These are phyloP conservation scores for Brachionus angularis DNA, from an alignment of 1,140 invertebrate genomes.

Conservation along the genomic window DNA sequence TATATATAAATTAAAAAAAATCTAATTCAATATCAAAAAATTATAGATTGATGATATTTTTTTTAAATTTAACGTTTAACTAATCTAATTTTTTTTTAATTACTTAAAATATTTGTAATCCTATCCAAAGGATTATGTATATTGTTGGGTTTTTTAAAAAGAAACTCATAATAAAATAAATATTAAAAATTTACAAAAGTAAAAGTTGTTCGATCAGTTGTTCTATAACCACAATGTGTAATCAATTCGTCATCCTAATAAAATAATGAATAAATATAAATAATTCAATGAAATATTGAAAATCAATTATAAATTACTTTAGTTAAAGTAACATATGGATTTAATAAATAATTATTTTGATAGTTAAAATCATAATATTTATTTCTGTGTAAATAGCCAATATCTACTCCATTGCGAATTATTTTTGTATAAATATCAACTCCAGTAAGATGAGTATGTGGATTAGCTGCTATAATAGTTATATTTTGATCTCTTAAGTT, in stretches of 20 bases:
- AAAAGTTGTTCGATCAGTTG: no score
- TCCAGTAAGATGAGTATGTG: neutral
- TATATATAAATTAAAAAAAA: no score
- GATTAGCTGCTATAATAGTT: neutral
- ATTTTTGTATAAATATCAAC: neutral
- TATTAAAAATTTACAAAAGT: no score
- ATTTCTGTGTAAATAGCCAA: conserved; percentile 13
- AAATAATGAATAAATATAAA: neutral
- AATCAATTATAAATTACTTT: neutral
- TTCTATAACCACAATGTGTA: neutral
- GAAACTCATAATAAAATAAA: no score
- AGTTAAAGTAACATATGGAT: conserved; percentile 1
- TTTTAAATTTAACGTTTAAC: no score
- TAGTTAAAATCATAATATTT: conserved; percentile 39
- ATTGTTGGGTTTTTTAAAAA: no score
- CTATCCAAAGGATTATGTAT: no score
- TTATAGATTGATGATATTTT: no score
- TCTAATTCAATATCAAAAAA: no score
- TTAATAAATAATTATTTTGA: neutral
- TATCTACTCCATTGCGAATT: conserved; percentile 3
- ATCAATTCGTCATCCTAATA: neutral
- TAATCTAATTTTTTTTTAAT: no score
- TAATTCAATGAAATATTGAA: neutral
- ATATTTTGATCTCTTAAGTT: neutral
- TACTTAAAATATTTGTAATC: no score